Evolutionary conservation across 2,113 vertebrate genomes (phyloP).

Genomic region (Lamprologus speciosus): DNA sequence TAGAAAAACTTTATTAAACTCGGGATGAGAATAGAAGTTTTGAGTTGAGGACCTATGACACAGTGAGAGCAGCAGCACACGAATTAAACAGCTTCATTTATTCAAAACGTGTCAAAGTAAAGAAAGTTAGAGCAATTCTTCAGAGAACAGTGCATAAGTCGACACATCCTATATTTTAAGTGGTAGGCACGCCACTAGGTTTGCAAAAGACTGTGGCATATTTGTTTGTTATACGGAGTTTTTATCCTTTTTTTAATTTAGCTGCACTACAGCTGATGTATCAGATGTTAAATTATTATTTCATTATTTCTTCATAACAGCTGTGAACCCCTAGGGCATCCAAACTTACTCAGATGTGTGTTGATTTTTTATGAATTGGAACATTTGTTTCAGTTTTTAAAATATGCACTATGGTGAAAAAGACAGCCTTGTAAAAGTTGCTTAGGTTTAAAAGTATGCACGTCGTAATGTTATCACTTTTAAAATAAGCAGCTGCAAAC

Average conservation of each 20-base stretch:
- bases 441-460: background rate
- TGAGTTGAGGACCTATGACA: background rate
- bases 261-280: background rate
- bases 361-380: background rate
- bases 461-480: background rate
- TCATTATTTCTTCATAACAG: background rate
- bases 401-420: background rate
- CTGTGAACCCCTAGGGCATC: background rate
- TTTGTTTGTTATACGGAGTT: background rate
- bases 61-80: background rate
- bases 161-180: background rate
- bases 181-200: accelerated
- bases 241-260: background rate
- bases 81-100: background rate
- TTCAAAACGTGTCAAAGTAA: background rate
- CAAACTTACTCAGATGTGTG: background rate
- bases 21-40: background rate
- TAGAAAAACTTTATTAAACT: background rate
- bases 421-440: background rate
- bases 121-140: background rate
- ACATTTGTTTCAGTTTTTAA: background rate
- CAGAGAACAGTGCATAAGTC: background rate
- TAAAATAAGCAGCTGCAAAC: background rate
- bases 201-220: background rate
- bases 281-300: background rate